Percentiles rank a stretch among this genome's conserved stretches.
Conservation (phyloP, 2,113 vertebrate species). For the Gambusia holbrooki region DNA sequence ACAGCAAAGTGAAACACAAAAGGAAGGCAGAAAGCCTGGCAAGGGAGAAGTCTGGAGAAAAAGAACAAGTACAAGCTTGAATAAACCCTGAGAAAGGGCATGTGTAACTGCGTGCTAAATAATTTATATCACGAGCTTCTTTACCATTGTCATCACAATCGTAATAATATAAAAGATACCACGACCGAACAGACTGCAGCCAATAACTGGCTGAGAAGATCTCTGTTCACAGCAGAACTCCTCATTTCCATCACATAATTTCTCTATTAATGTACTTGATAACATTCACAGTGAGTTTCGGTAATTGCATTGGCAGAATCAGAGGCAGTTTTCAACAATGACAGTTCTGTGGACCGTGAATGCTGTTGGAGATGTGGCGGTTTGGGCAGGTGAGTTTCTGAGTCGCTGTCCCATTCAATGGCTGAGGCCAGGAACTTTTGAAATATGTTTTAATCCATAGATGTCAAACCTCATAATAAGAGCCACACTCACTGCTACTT, state of each 20-base stretch:
- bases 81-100: conserved; percentile 26
- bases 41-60: conserved; percentile 3
- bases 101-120: conserved; percentile 17
- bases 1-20: conserved; percentile 33
- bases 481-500: conserved; percentile 38
- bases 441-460: conserved; percentile 53
- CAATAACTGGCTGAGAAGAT: conserved; percentile 11
- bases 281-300: conserved; percentile 29
- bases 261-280: conserved; percentile 30
- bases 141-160: conserved; percentile 23
- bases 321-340: conserved; percentile 37
- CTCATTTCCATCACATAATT: conserved; percentile 24
- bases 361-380: conserved; percentile 24
- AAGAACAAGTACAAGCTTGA: conserved; percentile 11
- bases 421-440: conserved; percentile 32
- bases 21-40: conserved; percentile 13
- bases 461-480: conserved; percentile 53
- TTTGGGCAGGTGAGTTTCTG: conserved; percentile 1
- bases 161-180: conserved; percentile 28
- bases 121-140: conserved; percentile 36
- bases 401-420: conserved; percentile 18
- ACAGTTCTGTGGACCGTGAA: conserved; percentile 39
- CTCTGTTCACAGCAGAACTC: conserved; percentile 12
- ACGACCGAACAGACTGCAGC: background rate
- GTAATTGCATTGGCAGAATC: conserved; percentile 40